phyloP scores from a whole-genome alignment of 2,888 invertebrate genomes.

The Sminthurinus aureus region DNA sequence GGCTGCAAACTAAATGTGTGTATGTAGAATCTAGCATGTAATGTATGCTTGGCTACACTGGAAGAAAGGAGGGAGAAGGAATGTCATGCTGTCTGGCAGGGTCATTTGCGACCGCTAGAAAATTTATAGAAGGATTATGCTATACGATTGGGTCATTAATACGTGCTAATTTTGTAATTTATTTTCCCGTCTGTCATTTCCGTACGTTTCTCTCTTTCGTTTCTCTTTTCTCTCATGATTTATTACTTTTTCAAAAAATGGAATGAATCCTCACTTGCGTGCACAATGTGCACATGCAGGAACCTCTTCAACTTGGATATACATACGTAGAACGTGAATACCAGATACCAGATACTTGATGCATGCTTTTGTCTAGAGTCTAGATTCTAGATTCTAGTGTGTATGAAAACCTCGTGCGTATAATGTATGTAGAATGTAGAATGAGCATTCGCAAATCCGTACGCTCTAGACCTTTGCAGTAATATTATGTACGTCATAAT shows the following conservation, averaged over 20 bases:
- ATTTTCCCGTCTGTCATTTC: slow-evolving; percentile 58
- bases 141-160: slow-evolving; percentile 57
- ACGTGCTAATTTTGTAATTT: slow-evolving; percentile 60
- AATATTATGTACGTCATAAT: too few relatives aligned
- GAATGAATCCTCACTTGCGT: slow-evolving; percentile 34
- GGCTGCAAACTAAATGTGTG: not conserved
- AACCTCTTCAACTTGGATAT: not conserved
- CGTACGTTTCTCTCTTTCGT: slow-evolving; percentile 31
- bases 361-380: too few relatives aligned
- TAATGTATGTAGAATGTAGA: too few relatives aligned
- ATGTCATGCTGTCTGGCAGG: slow-evolving; percentile 38
- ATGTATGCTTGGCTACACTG: not conserved
- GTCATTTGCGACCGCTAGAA: slow-evolving; percentile 51
- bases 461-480: too few relatives aligned
- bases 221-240: slow-evolving; percentile 50
- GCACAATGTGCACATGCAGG: slow-evolving; percentile 20
- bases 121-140: slow-evolving; percentile 59
- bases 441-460: too few relatives aligned
- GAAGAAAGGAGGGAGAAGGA: slow-evolving; percentile 32
- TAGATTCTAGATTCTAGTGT: too few relatives aligned
- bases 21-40: not conserved
- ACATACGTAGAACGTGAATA: not conserved
- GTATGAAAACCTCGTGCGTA: too few relatives aligned
- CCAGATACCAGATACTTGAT: too few relatives aligned
- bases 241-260: slow-evolving; percentile 45